Evolutionary conservation across 2,888 invertebrate species (phyloP).

Genomic region (Willowsia nigromaculata): DNA sequence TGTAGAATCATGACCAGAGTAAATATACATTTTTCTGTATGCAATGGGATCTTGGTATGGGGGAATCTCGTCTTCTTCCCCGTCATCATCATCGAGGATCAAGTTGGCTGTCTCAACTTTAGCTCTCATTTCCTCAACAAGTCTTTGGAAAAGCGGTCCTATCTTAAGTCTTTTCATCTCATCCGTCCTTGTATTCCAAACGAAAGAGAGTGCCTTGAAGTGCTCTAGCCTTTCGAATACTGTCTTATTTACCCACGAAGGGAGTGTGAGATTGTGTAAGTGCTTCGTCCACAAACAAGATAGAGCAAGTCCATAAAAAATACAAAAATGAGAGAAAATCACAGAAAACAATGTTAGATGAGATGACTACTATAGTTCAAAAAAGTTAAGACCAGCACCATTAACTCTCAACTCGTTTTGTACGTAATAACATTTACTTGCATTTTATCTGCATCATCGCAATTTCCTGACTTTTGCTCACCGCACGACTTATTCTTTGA

Average conservation of each 20-base stretch:
- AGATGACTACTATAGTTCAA: neutral
- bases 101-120: constrained; percentile 30
- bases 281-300: neutral
- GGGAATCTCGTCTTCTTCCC: constrained; percentile 2
- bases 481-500: too few relatives aligned
- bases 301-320: constrained; percentile 84
- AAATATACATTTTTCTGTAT: constrained; percentile 62
- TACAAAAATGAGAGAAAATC: constrained; percentile 84
- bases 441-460: too few relatives aligned
- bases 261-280: constrained; percentile 85
- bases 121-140: constrained; percentile 84
- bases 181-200: constrained; percentile 83
- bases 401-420: constrained; percentile 80
- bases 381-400: neutral
- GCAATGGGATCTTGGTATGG: constrained; percentile 41
- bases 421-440: constrained; percentile 79
- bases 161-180: constrained; percentile 86
- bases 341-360: neutral
- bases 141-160: constrained; percentile 88
- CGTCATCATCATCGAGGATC: constrained; percentile 1
- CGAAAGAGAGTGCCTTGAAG: constrained; percentile 38
- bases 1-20: constrained; percentile 55
- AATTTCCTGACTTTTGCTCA: too few relatives aligned
- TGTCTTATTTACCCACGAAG: constrained; percentile 86
- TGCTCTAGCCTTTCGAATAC: constrained; percentile 82